phyloP scores from a whole-genome alignment of 1,140 invertebrate genomes.

The Drosophila arawakana region DNA sequence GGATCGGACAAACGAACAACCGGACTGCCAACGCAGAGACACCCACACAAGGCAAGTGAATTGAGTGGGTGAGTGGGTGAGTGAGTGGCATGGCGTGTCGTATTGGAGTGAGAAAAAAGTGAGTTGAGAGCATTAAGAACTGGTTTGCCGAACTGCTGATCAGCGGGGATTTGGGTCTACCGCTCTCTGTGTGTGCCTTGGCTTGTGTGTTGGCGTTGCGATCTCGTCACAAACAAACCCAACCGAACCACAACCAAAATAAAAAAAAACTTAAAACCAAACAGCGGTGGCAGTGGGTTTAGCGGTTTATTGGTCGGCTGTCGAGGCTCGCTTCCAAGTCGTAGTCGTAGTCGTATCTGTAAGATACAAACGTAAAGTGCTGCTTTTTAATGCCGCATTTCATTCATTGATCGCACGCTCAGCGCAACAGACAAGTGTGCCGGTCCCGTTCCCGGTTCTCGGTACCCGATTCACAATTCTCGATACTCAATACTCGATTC shows the following conservation, averaged over 20 bases:
- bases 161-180: conserved; percentile 27
- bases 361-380: conserved; percentile 60
- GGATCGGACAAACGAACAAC: conserved; percentile 14
- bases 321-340: conserved; percentile 20
- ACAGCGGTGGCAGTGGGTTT: conserved; percentile 67
- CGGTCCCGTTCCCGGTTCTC: conserved; percentile 25
- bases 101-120: conserved; percentile 13
- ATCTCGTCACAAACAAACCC: conserved; percentile 24
- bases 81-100: conserved; percentile 16
- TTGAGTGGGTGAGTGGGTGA: conserved; percentile 60
- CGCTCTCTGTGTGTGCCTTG: conserved; percentile 37
- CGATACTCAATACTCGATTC: conserved; percentile 8
- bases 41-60: conserved; percentile 65
- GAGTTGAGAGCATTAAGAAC: conserved; percentile 49
- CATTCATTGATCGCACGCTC: conserved; percentile 81
- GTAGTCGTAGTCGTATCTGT: conserved; percentile 57
- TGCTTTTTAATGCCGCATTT: conserved; percentile 79
- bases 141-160: conserved; percentile 60
- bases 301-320: conserved; percentile 78
- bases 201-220: conserved; percentile 70
- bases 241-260: too few species aligned
- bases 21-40: conserved; percentile 72
- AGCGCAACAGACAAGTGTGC: conserved; percentile 55
- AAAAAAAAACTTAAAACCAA: not conserved
- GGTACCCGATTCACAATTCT: conserved; percentile 18